Evolutionary conservation across 2,113 vertebrate genomes (phyloP), one percentile per base, ranked within the genome.

Genomic region (Leuciscus idus): DNA sequence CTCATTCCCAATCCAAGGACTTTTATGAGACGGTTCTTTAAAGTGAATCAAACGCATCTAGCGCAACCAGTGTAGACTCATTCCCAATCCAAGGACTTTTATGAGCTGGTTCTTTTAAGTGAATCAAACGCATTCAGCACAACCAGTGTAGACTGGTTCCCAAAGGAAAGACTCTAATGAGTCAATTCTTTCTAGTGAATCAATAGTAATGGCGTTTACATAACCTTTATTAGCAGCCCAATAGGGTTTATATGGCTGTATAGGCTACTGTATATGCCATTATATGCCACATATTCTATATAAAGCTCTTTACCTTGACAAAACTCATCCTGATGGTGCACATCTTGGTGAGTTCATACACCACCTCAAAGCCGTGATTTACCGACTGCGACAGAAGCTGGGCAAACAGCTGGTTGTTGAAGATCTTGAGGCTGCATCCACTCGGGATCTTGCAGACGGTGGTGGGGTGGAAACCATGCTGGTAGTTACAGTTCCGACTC

Each of bases 401-500:
- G 6, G 98, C 97, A 0, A 99, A 99, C 87, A 99, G 96, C 93
- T 99, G 98, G 94, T 99, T 99, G 95, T 98, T 99, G 92, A 99
- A 99, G 92, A 99, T 97, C 95, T 99, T 99, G 72, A 99, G 96
- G 94, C 98, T 99, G 94, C 98, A 99, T 92, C 98, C 98, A 1
- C 97, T 99, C 88, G 98, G 98, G 91, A 99, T 99, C 95, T 99
- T 99, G 88, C 98, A 99, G 81, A 99, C 98, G 0, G 98, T 98
- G 89, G 98, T 97, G 7, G 97, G 95, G 89, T 99, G 98, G 93
- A 99, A 99, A 85, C 98, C 98, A 0, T 99, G 98, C 92, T 99
- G 98, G 89, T 98, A 98, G 91, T 99, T 99, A 90, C 98, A 99
- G 93, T 99, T 99, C n/a, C 98, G 97, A 90, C 98, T 99, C 93